Evolutionary conservation across 2,888 invertebrate genomes (phyloP), one percentile per base, ranked within the genome.

Genomic region (Cheilosia urbana): DNA sequence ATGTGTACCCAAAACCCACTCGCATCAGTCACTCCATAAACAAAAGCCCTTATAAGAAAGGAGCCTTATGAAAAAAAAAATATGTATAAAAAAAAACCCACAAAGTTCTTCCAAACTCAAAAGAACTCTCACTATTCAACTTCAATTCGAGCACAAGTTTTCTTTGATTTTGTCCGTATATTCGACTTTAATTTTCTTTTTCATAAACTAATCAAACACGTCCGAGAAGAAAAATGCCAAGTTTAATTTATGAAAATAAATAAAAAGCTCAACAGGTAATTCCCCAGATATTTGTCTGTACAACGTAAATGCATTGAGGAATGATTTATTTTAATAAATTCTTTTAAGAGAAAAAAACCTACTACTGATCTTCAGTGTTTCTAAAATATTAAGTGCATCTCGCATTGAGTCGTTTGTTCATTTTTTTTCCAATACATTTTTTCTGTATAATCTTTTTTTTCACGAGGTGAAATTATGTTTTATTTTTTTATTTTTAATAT

Each of bases 251-350:
- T n/a, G 21, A 49, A 34, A 34, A 63, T 30, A 9, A 17, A 47
- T 7, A 47, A 19, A 47, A 47, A 47, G 17, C 45, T 45, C 9
- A 53, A 53, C 24, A 66, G 57, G 69, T 71, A 69, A 69, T 58
- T 58, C 19, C 13, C 6, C 66, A 66, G 19, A 42, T 66, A 49
- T 30, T 19, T 34, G 30, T 47, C 49, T 49, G 21, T 47, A 13
- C 30, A 40, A 40, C 40, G 47, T 24, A 51, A 49, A 19, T 47
- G 45, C 27, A 27, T 21, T 40, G 42, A 45, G n/a, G 24, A 62
- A 45, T 62, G 62, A 4, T 62, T 62, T 24, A 15, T 51, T 24
- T 24, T 2, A 15, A 24, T 45, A 45, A 13, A 5, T 45, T 42
- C 13, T n/a, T 21, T 15, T 34, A 19, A 19, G 7, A 19, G 34